Base-by-base conservation (phyloP, 2,888 invertebrate species). In the Chymomyza caudatula region DNA sequence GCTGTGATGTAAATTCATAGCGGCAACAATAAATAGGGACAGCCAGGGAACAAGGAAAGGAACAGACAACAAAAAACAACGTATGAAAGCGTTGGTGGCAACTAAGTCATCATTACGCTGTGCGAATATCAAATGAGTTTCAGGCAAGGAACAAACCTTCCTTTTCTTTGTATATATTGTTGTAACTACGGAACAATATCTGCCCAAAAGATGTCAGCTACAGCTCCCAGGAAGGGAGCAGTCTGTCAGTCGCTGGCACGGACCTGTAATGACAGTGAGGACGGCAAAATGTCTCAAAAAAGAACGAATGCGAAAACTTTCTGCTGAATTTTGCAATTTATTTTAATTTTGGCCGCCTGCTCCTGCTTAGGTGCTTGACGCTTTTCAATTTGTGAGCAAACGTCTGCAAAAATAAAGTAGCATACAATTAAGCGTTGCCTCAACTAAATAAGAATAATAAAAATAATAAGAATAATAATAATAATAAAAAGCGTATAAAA, bases 101-200 rank as follows among this genome's bases (percentile, higher is more conserved):
- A 15, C 59, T 68, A 60, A 68, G 73, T 70, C 83, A 72, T 76
- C 78, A 74, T 78, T 82, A 85, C 73, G 83, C 78, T 71, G 42
- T 57, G 67, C 73, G 85, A 71, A 83, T 85, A 76, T 65, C 76
- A 76, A 85, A 85, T 83, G 84, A 84, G 85, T 81, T 85, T 83
- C 85, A 83, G 78, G 69, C 77, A 76, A 76, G 85, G 85, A 84
- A 83, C 84, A 67, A 62, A 57, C 66, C 29, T 8, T 37, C 1
- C 11, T 37, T 37, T 11, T 11, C 29, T 37, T 37, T 49, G 37
- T 19, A 49, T 59, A 57, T 57, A 60, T 69, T 44, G 68, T 73
- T 67, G 74, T 69, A 68, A 74, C 80, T 77, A 76, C 74, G 69
- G 73, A 67, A 56, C 55, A 66, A 75, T 58, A 58, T 51, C 15